Conservation (phyloP, 2,113 vertebrate genomes). For the Sigmodon hispidus region DNA sequence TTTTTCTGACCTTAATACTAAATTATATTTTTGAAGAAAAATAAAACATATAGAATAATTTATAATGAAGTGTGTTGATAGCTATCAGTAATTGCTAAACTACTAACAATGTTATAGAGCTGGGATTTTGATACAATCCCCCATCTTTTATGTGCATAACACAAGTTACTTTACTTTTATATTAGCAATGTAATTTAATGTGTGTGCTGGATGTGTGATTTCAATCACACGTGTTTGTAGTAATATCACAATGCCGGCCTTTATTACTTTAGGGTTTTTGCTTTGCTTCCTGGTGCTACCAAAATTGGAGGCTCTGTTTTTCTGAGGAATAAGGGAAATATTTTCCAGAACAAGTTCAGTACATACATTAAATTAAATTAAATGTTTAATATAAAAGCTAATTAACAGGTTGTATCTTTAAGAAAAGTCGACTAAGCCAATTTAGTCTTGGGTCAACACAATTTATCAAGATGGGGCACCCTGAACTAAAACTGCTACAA, state of each 20-base stretch:
- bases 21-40: not conserved
- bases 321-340: slow-evolving; percentile 43
- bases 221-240: not conserved
- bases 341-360: slow-evolving; percentile 52
- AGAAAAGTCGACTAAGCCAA: slow-evolving; percentile 66
- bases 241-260: not conserved
- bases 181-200: slow-evolving; percentile 75
- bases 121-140: not conserved
- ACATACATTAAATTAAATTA: slow-evolving; percentile 75
- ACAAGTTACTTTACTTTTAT: slow-evolving; percentile 71
- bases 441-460: slow-evolving; percentile 72
- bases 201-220: slow-evolving; percentile 13
- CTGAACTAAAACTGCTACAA: slow-evolving; percentile 52
- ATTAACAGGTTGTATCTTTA: slow-evolving; percentile 71
- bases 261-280: not conserved
- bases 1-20: slow-evolving; percentile 6
- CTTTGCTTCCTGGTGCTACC: not conserved
- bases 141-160: not conserved
- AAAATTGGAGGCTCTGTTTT: slow-evolving; percentile 26
- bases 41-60: not conserved
- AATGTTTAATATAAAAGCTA: slow-evolving; percentile 79
- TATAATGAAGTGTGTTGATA: not conserved
- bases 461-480: slow-evolving; percentile 67
- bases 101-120: not conserved
- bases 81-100: not conserved